Conservation (phyloP, 2,888 invertebrate genomes). For the Cryptocephalus primarius region DNA sequence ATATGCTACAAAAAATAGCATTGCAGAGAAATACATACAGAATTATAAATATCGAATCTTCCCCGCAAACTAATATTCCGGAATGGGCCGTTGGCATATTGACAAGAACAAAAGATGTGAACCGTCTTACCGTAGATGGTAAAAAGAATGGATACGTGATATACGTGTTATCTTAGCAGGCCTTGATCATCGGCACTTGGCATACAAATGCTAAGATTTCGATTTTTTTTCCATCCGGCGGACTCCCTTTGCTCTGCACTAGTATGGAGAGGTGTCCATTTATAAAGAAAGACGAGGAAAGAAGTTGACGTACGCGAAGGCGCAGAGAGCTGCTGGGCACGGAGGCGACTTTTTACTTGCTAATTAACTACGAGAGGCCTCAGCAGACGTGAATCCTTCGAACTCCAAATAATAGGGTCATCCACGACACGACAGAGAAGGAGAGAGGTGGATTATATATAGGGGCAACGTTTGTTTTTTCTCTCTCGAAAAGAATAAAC, state of each 20-base stretch:
- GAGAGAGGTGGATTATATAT: too few species aligned
- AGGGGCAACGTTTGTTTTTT: too few species aligned
- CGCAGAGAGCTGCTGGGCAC: neutral
- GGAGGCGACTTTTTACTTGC: too few species aligned
- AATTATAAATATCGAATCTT: too few species aligned
- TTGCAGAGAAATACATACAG: too few species aligned
- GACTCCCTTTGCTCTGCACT: constrained; percentile 11
- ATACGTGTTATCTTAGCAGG: constrained; percentile 28
- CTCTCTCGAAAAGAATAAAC: too few species aligned
- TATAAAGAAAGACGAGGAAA: constrained; percentile 6
- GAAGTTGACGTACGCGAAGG: constrained; percentile 10
- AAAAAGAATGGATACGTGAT: constrained; percentile 28
- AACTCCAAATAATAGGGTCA: too few species aligned
- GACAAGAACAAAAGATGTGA: constrained; percentile 18
- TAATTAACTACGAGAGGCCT: too few species aligned
- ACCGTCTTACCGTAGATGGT: constrained; percentile 22
- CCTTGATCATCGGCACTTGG: constrained; percentile 28
- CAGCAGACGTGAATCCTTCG: too few species aligned
- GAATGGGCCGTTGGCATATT: constrained; percentile 1
- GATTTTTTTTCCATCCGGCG: constrained; percentile 17
- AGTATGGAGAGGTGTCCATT: constrained; percentile 10
- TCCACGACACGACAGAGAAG: too few species aligned
- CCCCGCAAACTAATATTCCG: neutral
- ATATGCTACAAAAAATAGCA: too few species aligned
- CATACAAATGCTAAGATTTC: constrained; percentile 31